A percentile compares a stretch with the other conserved stretches of the same genome.
These are phyloP conservation scores for Alligator mississippiensis DNA, from an alignment of 2,113 vertebrate species.

Conservation along the genomic window DNA sequence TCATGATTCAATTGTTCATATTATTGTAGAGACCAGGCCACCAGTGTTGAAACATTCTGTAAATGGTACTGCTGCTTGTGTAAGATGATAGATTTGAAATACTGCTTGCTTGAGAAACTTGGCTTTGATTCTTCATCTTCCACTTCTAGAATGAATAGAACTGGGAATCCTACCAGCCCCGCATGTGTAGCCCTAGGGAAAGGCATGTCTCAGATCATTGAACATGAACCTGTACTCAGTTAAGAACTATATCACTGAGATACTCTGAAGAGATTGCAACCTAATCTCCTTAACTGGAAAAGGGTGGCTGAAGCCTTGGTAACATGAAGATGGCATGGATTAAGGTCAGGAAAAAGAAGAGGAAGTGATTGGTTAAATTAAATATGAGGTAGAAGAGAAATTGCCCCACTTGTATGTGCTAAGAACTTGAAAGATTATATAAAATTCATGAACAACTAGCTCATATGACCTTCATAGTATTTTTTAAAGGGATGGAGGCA, in stretches of 20 bases:
- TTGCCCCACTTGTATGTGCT: not conserved
- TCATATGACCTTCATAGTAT: not conserved
- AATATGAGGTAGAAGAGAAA: not conserved
- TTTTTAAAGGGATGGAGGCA: not conserved
- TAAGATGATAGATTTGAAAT: not conserved
- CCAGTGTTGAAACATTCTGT: not conserved
- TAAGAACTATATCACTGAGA: conserved; percentile 40
- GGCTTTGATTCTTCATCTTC: not conserved
- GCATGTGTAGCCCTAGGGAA: not conserved
- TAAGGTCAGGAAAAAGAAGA: not conserved
- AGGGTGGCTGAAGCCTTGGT: not conserved
- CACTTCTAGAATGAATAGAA: not conserved
- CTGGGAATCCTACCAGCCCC: not conserved
- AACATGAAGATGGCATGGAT: not conserved
- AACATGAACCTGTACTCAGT: not conserved
- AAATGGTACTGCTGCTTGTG: not conserved
- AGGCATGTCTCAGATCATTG: not conserved
- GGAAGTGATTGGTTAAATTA: not conserved
- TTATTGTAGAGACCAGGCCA: not conserved
- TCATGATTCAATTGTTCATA: not conserved
- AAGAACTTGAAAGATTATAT: not conserved
- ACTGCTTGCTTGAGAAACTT: not conserved
- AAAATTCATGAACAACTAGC: too few species aligned
- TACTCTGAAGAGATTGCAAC: not conserved
- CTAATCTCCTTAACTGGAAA: conserved; percentile 59